phyloP scores from a whole-genome alignment of 30 jellyfish, hydroid and myxozoan species.

The Phacellophora camtschatica region DNA sequence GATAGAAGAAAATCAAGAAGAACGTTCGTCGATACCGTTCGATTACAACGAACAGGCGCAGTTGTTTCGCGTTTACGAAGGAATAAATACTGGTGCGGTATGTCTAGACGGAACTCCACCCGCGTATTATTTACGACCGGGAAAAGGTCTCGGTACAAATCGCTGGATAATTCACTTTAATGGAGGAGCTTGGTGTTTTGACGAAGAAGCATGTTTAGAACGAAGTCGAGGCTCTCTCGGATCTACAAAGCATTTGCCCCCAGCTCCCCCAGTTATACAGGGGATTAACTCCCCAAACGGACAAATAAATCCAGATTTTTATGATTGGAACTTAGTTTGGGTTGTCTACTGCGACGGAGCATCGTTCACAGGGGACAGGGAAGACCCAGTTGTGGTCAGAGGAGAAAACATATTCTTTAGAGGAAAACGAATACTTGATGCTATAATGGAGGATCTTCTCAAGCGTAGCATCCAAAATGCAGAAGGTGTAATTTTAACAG shows the following conservation, averaged over 20 bases:
- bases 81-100: conserved; percentile 88
- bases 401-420: conserved; percentile 91
- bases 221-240: conserved; percentile 97
- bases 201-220: conserved; percentile 89
- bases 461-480: conserved; percentile 85
- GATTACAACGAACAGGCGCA: conserved; percentile 65
- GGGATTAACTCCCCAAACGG: conserved; percentile 96
- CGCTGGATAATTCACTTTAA: conserved; percentile 96
- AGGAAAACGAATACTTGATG: conserved; percentile 93
- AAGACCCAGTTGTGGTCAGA: conserved; percentile 72
- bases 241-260: conserved; percentile 87
- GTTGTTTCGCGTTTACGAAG: conserved; percentile 78
- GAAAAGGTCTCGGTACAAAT: conserved; percentile 80
- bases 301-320: conserved; percentile 93
- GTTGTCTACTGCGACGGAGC: conserved; percentile 99
- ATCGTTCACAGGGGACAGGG: conserved; percentile 97
- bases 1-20: background rate
- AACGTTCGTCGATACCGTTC: conserved; percentile 53
- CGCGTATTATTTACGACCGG: conserved; percentile 96
- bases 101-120: conserved; percentile 99
- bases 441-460: conserved; percentile 74
- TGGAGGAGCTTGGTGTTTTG: conserved; percentile 99
- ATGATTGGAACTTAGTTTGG: conserved; percentile 99
- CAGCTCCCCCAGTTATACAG: conserved; percentile 98
- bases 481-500: conserved; percentile 92